Percentiles rank a stretch among this genome's conserved stretches.
These are phyloP conservation scores for Ctenodactylus gundi DNA, from an alignment of 2,113 vertebrate genomes.

Conservation along the genomic window DNA sequence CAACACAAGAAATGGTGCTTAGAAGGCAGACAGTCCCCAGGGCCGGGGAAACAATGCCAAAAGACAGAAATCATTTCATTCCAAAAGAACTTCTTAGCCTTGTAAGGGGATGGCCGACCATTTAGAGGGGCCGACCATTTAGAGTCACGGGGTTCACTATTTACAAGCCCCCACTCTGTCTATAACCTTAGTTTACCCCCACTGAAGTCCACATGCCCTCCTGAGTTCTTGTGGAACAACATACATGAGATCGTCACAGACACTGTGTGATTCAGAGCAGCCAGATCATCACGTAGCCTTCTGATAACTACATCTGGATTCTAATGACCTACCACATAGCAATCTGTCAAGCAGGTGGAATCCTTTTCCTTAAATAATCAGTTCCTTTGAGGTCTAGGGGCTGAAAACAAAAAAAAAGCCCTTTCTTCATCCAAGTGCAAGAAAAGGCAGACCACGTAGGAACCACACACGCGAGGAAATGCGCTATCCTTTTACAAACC, in stretches of 20 bases:
- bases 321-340: background rate
- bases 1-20: background rate
- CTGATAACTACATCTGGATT: background rate
- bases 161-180: too few relatives aligned
- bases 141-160: too few relatives aligned
- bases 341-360: background rate
- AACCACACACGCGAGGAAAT: too few relatives aligned
- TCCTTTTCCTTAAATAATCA: background rate
- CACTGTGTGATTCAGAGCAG: accelerated
- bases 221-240: background rate
- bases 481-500: too few relatives aligned
- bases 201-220: background rate
- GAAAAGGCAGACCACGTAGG: background rate
- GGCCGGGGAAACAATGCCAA: background rate
- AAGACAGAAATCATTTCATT: background rate
- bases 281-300: background rate
- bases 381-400: background rate
- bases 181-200: background rate
- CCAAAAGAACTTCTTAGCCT: too few relatives aligned
- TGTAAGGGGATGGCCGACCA: background rate
- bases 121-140: too few relatives aligned
- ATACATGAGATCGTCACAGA: background rate
- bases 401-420: background rate
- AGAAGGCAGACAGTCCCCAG: background rate
- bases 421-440: background rate